Evolutionary conservation across 1,140 invertebrate species (phyloP).

Genomic region (Polypedilum vanderplanki): DNA sequence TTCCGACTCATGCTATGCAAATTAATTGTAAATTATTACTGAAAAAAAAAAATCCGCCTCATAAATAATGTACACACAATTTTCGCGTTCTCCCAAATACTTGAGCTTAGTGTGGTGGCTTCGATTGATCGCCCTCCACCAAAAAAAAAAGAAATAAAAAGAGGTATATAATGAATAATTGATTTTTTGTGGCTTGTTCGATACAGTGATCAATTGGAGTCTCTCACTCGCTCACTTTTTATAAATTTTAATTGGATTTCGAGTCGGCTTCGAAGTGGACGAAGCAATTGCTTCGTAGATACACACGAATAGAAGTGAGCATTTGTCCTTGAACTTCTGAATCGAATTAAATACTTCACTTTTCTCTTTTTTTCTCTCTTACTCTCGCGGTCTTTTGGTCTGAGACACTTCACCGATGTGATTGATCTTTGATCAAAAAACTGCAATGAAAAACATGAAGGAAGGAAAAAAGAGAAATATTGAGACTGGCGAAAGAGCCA

Average conservation of each 20-base stretch:
- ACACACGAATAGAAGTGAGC: neutral
- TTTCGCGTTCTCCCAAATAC: neutral
- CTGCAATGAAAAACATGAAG: too few species aligned
- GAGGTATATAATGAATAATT: neutral
- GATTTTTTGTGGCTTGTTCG: slow-evolving; percentile 3
- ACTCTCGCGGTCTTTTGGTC: too few species aligned
- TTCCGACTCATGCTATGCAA: slow-evolving; percentile 16
- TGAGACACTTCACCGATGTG: too few species aligned
- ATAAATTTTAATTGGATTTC: slow-evolving; percentile 20
- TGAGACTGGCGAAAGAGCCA: too few species aligned
- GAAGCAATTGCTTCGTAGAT: neutral
- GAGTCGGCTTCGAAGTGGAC: neutral
- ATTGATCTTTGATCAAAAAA: too few species aligned
- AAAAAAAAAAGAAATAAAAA: too few species aligned
- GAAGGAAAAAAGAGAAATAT: too few species aligned
- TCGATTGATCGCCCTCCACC: neutral
- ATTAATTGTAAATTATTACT: slow-evolving; percentile 20
- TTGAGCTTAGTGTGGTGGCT: neutral
- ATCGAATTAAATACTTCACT: neutral
- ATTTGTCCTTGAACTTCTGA: slow-evolving; percentile 12
- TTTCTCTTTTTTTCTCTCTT: neutral
- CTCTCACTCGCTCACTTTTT: neutral
- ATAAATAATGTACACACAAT: slow-evolving; percentile 12
- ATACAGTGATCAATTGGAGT: slow-evolving; percentile 13
- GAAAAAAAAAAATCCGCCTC: neutral